Conservation (phyloP, 2,113 vertebrate species). For the Hypocryptadius cinnamomeus region DNA sequence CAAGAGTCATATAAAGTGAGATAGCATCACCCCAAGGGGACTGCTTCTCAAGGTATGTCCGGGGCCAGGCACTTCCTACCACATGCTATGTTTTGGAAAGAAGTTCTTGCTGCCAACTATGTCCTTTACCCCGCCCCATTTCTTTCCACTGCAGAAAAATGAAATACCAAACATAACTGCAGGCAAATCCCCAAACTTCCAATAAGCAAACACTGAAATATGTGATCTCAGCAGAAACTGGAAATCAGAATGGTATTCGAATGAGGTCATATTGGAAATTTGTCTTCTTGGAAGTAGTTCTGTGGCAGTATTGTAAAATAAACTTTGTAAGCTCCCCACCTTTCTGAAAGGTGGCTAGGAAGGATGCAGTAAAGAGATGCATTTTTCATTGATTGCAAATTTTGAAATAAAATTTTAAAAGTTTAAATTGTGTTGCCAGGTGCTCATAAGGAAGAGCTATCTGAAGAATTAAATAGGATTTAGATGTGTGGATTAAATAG, state of each 20-base stretch:
- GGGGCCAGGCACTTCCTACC: not conserved
- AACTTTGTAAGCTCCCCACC: not conserved
- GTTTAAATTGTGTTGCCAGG: not conserved
- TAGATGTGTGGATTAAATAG: not conserved
- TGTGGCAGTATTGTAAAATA: not conserved
- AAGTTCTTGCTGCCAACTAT: not conserved
- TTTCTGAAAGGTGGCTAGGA: not conserved
- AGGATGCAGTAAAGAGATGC: not conserved
- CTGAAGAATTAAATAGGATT: not conserved
- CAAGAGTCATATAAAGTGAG: not conserved
- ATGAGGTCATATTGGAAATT: not conserved
- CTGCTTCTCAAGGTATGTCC: not conserved
- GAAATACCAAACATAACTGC: not conserved
- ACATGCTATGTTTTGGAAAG: not conserved
- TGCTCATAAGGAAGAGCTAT: not conserved
- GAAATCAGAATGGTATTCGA: not conserved
- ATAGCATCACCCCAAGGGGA: not conserved
- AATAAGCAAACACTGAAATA: not conserved
- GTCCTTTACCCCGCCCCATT: not conserved
- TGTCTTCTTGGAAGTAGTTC: not conserved
- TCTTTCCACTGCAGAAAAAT: not conserved
- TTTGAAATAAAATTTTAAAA: not conserved
- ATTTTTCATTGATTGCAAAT: not conserved
- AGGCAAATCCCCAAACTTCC: not conserved
- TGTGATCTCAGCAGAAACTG: not conserved